Evolutionary conservation across 2,113 vertebrate genomes (phyloP).

Genomic region (Syngnathus scovelli): DNA sequence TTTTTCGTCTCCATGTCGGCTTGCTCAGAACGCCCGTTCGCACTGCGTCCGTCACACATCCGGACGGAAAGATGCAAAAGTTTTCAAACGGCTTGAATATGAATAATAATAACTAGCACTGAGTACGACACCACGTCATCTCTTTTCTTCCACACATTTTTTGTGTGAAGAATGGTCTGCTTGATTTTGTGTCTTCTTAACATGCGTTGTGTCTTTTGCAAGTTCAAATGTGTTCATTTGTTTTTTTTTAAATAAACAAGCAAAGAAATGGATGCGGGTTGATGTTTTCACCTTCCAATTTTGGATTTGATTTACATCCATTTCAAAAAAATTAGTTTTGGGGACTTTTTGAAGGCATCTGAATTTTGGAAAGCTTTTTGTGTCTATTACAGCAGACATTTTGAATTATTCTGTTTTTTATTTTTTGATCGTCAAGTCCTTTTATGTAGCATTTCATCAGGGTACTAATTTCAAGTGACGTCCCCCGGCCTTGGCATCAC

Average conservation of each 20-base stretch:
- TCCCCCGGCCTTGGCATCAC: conserved; percentile 14
- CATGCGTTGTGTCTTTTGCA: conserved; percentile 58
- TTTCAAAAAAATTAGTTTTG: no score
- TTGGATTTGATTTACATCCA: no score
- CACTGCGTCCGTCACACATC: not conserved
- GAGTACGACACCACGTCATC: conserved; percentile 1
- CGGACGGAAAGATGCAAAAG: not conserved
- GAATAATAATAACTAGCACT: not conserved
- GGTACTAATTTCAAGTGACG: not conserved
- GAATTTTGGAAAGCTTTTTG: no score
- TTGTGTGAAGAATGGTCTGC: conserved; percentile 29
- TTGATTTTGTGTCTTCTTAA: conserved; percentile 42
- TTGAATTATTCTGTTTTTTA: not conserved
- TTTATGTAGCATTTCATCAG: not conserved
- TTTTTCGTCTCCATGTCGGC: not conserved
- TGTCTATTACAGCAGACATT: not conserved
- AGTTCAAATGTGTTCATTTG: conserved; percentile 40
- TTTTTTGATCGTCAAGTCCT: not conserved
- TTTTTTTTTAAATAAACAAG: conserved; percentile 61
- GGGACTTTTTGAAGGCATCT: no score
- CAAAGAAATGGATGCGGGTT: conserved; percentile 18
- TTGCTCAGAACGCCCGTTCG: not conserved
- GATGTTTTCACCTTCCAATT: not conserved
- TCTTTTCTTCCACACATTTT: not conserved
- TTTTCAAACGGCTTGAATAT: conserved; percentile 12